Conservation (phyloP, 2,797 vertebrate species). For the Sylvilagus floridanus region DNA sequence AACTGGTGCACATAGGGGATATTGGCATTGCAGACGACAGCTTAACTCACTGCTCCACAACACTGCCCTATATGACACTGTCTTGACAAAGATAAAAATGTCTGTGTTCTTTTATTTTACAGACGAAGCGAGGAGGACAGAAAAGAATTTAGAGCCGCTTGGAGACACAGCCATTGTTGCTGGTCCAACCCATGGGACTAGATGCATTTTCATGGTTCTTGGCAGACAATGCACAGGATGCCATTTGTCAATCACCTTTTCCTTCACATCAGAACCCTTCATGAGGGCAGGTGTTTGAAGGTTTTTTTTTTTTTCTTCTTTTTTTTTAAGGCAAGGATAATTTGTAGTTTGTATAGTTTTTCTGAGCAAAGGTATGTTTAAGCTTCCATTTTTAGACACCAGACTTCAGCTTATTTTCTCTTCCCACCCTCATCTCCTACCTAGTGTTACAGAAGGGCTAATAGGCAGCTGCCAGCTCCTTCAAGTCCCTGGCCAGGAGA, state of each 20-base stretch:
- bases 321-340: constrained; percentile 58
- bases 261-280: not conserved
- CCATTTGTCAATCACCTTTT: not conserved
- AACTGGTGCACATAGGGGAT: no score
- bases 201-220: not conserved
- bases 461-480: not conserved
- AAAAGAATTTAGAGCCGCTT: not conserved
- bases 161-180: not conserved
- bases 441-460: not conserved
- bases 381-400: constrained; percentile 69
- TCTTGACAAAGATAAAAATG: not conserved
- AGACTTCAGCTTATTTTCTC: not conserved
- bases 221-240: not conserved
- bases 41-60: no score
- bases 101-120: not conserved
- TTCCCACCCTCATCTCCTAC: not conserved
- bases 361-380: constrained; percentile 57
- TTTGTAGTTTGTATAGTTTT: constrained; percentile 69
- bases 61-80: not conserved
- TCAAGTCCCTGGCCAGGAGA: not conserved
- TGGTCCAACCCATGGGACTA: not conserved
- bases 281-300: not conserved
- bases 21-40: no score
- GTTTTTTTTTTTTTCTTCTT: not conserved
- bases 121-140: not conserved